Evolutionary conservation across 1,140 invertebrate species (phyloP).

Genomic region (Papilio aristodemus): DNA sequence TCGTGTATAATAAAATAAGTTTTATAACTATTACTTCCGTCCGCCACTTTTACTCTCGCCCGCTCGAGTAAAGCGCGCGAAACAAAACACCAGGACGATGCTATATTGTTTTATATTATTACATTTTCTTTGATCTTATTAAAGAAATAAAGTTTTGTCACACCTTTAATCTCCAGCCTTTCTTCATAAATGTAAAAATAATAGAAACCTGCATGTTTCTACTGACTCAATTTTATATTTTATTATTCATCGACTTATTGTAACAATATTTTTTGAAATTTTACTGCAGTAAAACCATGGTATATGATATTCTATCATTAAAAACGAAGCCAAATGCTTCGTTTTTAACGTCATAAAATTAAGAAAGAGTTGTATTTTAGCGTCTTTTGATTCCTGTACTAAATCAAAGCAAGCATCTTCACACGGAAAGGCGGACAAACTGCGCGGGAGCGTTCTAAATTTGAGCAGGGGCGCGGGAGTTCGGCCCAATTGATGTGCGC

Average conservation of each 20-base stretch:
- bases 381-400: not conserved
- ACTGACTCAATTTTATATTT: too few species aligned
- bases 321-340: too few species aligned
- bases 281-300: too few species aligned
- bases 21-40: slow-evolving; percentile 24
- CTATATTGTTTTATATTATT: not conserved
- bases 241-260: too few species aligned
- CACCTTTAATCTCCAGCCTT: too few species aligned
- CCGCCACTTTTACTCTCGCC: slow-evolving; percentile 15
- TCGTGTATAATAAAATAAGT: slow-evolving; percentile 10
- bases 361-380: not conserved
- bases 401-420: slow-evolving; percentile 32
- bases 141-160: too few species aligned
- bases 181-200: too few species aligned
- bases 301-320: too few species aligned
- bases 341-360: too few species aligned
- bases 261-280: too few species aligned
- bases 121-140: not conserved
- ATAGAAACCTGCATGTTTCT: too few species aligned
- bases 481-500: slow-evolving; percentile 43
- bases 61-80: not conserved
- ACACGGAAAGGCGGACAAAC: slow-evolving; percentile 37
- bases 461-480: slow-evolving; percentile 40
- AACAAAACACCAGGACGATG: not conserved
- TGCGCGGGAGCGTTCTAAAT: slow-evolving; percentile 48